These are phyloP conservation scores for Paramuricea clavata DNA, from an alignment of 92 coral and sea anemone species.

Conservation along the genomic window DNA sequence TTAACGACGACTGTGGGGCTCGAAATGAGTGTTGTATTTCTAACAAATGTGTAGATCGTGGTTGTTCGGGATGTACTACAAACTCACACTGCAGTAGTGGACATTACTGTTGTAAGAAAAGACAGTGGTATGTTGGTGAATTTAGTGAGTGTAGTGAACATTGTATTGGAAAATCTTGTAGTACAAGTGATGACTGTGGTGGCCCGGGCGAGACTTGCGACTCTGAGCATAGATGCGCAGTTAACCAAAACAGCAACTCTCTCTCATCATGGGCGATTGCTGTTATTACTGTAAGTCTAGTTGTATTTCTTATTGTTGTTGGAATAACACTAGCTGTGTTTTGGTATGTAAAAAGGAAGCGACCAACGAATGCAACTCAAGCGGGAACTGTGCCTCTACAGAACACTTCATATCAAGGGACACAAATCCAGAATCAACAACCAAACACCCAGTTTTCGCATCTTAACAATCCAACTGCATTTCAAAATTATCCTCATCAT, in stretches of 20 bases:
- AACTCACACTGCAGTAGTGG: not conserved
- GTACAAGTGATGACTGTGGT: not conserved
- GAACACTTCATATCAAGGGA: not conserved
- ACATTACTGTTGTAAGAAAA: not conserved
- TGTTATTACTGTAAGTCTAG: not conserved
- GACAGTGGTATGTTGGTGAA: not conserved
- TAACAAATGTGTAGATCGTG: not conserved
- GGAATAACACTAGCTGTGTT: not conserved
- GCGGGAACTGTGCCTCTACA: not conserved
- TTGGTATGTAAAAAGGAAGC: not conserved
- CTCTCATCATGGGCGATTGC: not conserved
- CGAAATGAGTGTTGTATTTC: not conserved
- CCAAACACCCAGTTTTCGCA: not conserved
- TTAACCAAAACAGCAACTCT: too few species aligned
- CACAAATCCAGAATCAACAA: not conserved
- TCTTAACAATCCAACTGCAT: not conserved
- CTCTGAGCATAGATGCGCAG: not conserved
- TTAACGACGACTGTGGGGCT: not conserved
- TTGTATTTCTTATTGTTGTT: not conserved
- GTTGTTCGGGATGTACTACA: not conserved
- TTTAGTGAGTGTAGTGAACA: not conserved
- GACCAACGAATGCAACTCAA: not conserved
- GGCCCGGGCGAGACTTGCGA: not conserved
- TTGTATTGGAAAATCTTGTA: conserved; percentile 7
- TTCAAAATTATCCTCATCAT: too few species aligned